Base-by-base conservation (phyloP, 2,888 invertebrate genomes). In the Eupithecia abbreviata region DNA sequence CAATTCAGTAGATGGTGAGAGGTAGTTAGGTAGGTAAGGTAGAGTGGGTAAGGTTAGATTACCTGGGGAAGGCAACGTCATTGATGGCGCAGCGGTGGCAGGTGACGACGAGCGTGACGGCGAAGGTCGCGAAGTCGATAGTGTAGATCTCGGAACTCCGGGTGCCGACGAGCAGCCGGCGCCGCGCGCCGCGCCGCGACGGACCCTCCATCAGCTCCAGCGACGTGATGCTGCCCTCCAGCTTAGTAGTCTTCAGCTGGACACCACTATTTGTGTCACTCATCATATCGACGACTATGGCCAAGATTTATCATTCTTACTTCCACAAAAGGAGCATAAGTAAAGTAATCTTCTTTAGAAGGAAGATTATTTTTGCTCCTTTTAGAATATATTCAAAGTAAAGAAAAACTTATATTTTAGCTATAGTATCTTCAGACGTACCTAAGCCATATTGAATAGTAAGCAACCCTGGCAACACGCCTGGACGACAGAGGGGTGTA, bases 71-170 rank as follows among this genome's bases (percentile, higher is more conserved):
- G 0, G 96, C 96, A 65, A 99, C 93, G 85, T 97, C 97, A 85
- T 97, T 97, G 82, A 99, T 97, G 0, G 97, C 95, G 55, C 96
- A 96, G 2, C 96, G 96, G 87, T 99, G 98, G 85, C 98, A 98
- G 0, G 98, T 98, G 78, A 97, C 96, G 1, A 97, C 92, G 42
- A 98, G 94, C 71, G 96, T 96, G 2, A 96, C 95, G 6, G 95
- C 92, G 89, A 98, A 98, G 30, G 96, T 96, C 18, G 94, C 92
- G 51, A 97, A 89, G 84, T 96, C 96, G 71, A 98, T 96, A 71
- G 96, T 95, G 92, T 97, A 98, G 78, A 99, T 97, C 94, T 98
- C 98, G 84, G 97, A 97, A 82, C 95, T 93, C 4, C 95, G 93
- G 0, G 98, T 98, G 0, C 98, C 98, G 2, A 97, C 97, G 51